Conservation (phyloP, 2,888 invertebrate species). For the Mythimna lalbum region DNA sequence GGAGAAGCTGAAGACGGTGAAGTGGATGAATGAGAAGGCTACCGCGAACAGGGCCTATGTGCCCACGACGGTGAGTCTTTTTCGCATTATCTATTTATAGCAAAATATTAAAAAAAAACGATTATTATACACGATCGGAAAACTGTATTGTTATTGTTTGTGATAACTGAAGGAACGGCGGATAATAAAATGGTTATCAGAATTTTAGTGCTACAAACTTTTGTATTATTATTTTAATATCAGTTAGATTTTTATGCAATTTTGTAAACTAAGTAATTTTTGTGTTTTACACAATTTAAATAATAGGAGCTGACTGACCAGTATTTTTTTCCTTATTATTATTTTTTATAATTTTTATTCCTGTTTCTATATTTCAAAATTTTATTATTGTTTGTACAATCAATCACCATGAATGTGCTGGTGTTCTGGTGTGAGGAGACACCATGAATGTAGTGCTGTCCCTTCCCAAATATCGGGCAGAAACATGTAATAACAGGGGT, state of each 20-base stretch:
- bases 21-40: constrained; percentile 96
- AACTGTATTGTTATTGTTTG: constrained; percentile 20
- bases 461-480: not conserved
- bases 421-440: not conserved
- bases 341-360: not conserved
- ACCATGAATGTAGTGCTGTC: not conserved
- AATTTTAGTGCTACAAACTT: not conserved
- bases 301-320: not conserved
- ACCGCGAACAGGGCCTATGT: constrained; percentile 94
- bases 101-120: constrained; percentile 20
- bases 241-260: not conserved
- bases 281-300: no score
- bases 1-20: constrained; percentile 88
- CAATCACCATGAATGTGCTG: not conserved
- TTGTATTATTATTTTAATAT: not conserved
- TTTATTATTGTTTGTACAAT: not conserved
- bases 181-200: not conserved
- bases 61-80: constrained; percentile 92
- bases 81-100: constrained; percentile 30
- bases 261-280: no score
- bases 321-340: not conserved
- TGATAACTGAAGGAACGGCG: not conserved
- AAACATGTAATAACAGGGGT: not conserved
- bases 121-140: not conserved
- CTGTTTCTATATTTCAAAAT: not conserved